Evolutionary conservation across 2,888 invertebrate genomes (phyloP), one percentile per base, ranked within the genome.

Genomic region (Allacma fusca): DNA sequence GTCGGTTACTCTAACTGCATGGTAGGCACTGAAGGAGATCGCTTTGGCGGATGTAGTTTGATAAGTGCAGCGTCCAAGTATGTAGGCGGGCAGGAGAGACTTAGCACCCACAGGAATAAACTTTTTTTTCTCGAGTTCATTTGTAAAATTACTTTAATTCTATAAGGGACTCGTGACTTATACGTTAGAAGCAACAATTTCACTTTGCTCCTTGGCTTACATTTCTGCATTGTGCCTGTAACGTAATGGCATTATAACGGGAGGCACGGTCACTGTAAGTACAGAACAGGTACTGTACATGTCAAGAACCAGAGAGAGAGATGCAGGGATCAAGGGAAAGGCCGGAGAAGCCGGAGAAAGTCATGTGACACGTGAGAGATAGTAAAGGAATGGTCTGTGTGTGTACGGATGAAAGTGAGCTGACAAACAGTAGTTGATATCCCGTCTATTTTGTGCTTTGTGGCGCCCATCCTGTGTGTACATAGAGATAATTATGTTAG

Each of bases 111-210:
- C 50, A 5, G 50, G 50, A 16, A 50, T 50, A 50, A 50, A 68
- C 24, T 62, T 76, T 65, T n/a, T n/a, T n/a, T 71, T 23, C 28
- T n/a, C 26, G 57, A 71, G 57, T 71, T 71, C 71, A 71, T 71
- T 71, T 71, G 71, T 71, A 50, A 50, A 71, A 71, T 71, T 71
- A 71, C 71, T 71, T 71, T 71, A 71, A 71, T 71, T 71, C 71
- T 71, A 71, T 71, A 57, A 71, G 29, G 71, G 28, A 43, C 40
- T 44, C 24, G 71, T 57, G 71, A 71, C 44, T 70, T 70, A 62
- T 24, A 24, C n/a, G 28, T n/a, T n/a, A 57, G 16, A 71, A 50
- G 71, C 26, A 44, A 44, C 57, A 71, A 71, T 71, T 57, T 57
- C 19, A 12, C 71, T 50, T n/a, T 19, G 50, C 50, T 50, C n/a